phyloP scores from a whole-genome alignment of 2,888 invertebrate genomes.

The Tuta absoluta region DNA sequence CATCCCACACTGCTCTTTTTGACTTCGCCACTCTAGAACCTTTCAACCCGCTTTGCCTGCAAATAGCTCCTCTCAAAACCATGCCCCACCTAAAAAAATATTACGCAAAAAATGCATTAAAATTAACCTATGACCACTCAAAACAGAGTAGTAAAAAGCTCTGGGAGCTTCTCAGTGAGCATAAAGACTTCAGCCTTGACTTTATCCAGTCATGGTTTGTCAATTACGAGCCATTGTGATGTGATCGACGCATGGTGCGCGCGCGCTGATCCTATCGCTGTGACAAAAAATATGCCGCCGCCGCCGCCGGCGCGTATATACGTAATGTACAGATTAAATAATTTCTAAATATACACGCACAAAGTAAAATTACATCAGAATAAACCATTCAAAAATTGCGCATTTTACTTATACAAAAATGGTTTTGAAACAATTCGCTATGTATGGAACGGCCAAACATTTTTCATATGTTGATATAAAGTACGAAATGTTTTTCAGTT shows the following conservation, averaged over 20 bases:
- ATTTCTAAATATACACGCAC: background rate
- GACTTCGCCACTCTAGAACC: too few species aligned
- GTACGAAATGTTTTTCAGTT: too few species aligned
- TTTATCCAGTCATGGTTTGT: slow-evolving; percentile 77
- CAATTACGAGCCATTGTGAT: slow-evolving; percentile 73
- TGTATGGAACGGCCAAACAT: too few species aligned
- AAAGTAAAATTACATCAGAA: background rate
- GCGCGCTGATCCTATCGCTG: slow-evolving; percentile 63
- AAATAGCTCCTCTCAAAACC: too few species aligned
- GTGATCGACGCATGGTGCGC: slow-evolving; percentile 47
- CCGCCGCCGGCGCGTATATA: slow-evolving; percentile 39
- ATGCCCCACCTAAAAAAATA: too few species aligned
- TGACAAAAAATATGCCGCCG: slow-evolving; percentile 60
- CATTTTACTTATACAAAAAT: too few species aligned
- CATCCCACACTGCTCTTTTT: too few species aligned
- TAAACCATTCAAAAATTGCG: background rate
- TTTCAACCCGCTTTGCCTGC: too few species aligned
- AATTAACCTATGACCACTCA: background rate
- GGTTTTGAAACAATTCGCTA: too few species aligned
- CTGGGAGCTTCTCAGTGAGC: slow-evolving; percentile 37
- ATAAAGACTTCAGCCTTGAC: slow-evolving; percentile 53
- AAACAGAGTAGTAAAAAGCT: slow-evolving; percentile 9
- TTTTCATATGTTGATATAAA: too few species aligned
- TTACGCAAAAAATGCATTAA: too few species aligned
- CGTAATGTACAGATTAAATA: slow-evolving; percentile 11